Percentiles rank a stretch among this genome's conserved stretches.
Evolutionary conservation across 2,113 vertebrate species (phyloP).

Genomic region (Tyto alba): DNA sequence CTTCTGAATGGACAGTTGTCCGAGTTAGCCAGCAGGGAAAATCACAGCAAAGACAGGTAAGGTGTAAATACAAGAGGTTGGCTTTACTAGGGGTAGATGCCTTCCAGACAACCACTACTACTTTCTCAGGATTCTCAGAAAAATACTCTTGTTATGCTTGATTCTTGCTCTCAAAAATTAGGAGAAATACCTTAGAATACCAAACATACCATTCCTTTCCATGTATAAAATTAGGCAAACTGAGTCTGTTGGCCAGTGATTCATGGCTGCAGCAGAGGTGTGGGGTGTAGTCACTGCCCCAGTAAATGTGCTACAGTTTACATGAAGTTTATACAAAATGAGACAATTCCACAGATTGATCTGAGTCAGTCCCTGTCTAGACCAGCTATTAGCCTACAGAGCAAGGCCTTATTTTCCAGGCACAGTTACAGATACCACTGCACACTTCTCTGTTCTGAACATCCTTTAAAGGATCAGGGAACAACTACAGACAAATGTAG

Average conservation of each 20-base stretch:
- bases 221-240: neutral
- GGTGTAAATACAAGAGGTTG: neutral
- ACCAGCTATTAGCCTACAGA: neutral
- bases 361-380: neutral
- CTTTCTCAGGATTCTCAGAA: neutral
- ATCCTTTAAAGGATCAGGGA: neutral
- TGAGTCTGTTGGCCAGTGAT: neutral
- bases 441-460: neutral
- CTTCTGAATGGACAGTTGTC: neutral
- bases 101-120: neutral
- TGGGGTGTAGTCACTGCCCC: neutral
- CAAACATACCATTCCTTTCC: neutral
- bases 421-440: neutral
- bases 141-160: neutral
- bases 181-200: neutral
- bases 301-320: neutral
- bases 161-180: neutral
- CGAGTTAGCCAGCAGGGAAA: neutral
- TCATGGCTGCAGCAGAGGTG: neutral
- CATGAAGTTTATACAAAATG: neutral
- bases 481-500: neutral
- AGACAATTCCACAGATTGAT: neutral
- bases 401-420: neutral
- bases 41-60: neutral
- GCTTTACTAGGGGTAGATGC: neutral